Evolutionary conservation across 2,888 invertebrate genomes (phyloP).

Genomic region (Drosophila borealis): DNA sequence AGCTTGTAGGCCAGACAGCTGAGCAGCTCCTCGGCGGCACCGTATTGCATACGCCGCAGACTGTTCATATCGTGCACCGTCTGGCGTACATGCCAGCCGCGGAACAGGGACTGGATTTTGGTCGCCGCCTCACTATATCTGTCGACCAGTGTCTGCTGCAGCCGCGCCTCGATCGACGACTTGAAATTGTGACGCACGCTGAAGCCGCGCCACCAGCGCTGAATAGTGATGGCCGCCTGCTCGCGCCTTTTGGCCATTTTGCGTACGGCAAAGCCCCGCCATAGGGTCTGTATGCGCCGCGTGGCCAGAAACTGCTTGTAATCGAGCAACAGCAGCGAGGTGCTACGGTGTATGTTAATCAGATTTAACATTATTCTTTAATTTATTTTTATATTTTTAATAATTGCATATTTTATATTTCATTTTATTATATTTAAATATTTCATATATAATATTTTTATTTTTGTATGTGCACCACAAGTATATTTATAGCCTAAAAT

Average conservation of each 20-base stretch:
- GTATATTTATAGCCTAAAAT: too few relatives aligned
- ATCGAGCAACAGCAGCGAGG: conserved; percentile 56
- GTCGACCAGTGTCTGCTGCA: conserved; percentile 52
- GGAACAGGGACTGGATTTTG: conserved; percentile 77
- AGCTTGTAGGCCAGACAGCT: conserved; percentile 77
- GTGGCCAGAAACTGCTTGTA: conserved; percentile 75
- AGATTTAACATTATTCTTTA: not conserved
- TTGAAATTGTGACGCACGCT: conserved; percentile 24
- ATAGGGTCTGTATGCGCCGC: conserved; percentile 70
- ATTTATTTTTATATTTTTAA: not conserved
- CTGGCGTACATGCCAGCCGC: conserved; percentile 76
- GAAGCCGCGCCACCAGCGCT: conserved; percentile 81
- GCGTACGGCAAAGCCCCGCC: conserved; percentile 60
- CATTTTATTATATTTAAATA: not conserved
- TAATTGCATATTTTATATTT: too few relatives aligned
- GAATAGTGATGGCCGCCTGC: conserved; percentile 60
- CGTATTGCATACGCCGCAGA: conserved; percentile 61
- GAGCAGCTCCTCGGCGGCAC: conserved; percentile 79
- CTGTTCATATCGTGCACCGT: conserved; percentile 76
- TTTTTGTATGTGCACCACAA: too few relatives aligned
- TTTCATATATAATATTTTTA: not conserved
- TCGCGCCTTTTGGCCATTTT: conserved; percentile 4
- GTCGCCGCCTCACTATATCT: conserved; percentile 63
- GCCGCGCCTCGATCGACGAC: conserved; percentile 43
- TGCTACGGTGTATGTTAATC: conserved; percentile 40